Percentiles rank a stretch among this genome's conserved stretches.
These are phyloP conservation scores for Anoplius nigerrimus DNA, from an alignment of 2,888 invertebrate genomes.

Conservation along the genomic window DNA sequence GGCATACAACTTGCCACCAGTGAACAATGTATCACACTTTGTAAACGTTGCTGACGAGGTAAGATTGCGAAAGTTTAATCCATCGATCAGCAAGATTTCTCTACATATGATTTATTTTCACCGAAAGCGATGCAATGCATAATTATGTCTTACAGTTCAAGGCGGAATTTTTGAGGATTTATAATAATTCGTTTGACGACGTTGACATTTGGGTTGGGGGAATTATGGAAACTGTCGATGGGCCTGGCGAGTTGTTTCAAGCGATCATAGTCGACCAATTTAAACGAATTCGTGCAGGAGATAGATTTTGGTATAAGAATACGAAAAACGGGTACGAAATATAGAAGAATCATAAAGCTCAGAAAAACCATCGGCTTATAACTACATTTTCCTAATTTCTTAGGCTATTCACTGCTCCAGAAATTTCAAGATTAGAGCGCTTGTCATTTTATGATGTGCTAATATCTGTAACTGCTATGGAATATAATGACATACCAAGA, in stretches of 20 bases:
- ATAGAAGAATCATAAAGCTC: neutral
- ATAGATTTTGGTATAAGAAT: constrained; percentile 80
- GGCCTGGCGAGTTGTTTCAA: constrained; percentile 77
- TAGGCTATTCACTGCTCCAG: constrained; percentile 76
- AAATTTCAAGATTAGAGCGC: constrained; percentile 74
- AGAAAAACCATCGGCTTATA: neutral
- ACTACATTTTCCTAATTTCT: neutral
- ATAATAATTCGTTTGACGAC: constrained; percentile 72
- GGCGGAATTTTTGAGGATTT: constrained; percentile 62
- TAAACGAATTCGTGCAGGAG: constrained; percentile 77
- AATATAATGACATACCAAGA: constrained; percentile 74
- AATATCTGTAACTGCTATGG: constrained; percentile 75
- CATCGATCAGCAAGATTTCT: neutral
- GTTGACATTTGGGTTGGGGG: constrained; percentile 79
- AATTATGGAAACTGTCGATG: constrained; percentile 76
- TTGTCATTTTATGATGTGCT: constrained; percentile 76
- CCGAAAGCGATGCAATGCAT: too few species aligned
- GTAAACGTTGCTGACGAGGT: constrained; percentile 22
- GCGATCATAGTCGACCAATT: constrained; percentile 78
- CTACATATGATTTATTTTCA: neutral
- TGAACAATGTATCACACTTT: constrained; percentile 63
- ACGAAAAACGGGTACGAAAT: constrained; percentile 68
- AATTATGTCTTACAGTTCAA: constrained; percentile 33
- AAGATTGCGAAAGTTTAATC: constrained; percentile 1
- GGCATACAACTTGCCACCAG: constrained; percentile 73